Percentiles rank a stretch among this genome's conserved stretches.
Conservation (phyloP, 2,888 invertebrate genomes). For the Lasioglossum marginatum region DNA sequence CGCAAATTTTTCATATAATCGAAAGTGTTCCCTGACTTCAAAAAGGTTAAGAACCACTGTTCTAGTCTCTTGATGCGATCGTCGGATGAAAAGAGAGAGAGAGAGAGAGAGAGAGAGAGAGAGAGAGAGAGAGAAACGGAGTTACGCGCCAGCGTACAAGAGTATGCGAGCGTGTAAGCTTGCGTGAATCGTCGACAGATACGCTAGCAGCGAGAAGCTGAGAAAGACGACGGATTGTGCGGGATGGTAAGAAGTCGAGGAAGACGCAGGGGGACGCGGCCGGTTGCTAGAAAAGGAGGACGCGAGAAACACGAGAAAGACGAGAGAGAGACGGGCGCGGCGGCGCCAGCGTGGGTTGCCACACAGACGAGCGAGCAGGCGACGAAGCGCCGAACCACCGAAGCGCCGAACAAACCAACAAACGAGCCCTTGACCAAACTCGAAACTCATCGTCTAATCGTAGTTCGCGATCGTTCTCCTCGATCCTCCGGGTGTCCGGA, state of each 20-base stretch:
- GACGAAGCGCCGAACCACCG: slow-evolving; percentile 7
- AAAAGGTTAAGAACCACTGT: no score
- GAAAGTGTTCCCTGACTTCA: no score
- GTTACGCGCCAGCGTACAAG: neutral
- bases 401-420: slow-evolving; percentile 71
- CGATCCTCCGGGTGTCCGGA: neutral
- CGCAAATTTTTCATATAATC: no score
- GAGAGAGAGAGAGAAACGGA: neutral
- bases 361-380: slow-evolving; percentile 66
- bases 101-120: slow-evolving; percentile 13
- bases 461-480: slow-evolving; percentile 10
- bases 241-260: slow-evolving; percentile 22
- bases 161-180: neutral
- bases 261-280: slow-evolving; percentile 27
- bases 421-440: slow-evolving; percentile 78
- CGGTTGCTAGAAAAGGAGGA: slow-evolving; percentile 56
- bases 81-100: neutral
- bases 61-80: neutral
- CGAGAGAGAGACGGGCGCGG: slow-evolving; percentile 71
- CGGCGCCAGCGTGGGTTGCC: slow-evolving; percentile 84
- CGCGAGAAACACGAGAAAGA: slow-evolving; percentile 53
- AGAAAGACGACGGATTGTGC: slow-evolving; percentile 41
- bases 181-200: slow-evolving; percentile 3
- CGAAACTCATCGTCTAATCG: slow-evolving; percentile 59
- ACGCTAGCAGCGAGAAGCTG: slow-evolving; percentile 13